Evolutionary conservation across 2,113 vertebrate genomes (phyloP), one percentile per base, ranked within the genome.

Genomic region (Passer domesticus): DNA sequence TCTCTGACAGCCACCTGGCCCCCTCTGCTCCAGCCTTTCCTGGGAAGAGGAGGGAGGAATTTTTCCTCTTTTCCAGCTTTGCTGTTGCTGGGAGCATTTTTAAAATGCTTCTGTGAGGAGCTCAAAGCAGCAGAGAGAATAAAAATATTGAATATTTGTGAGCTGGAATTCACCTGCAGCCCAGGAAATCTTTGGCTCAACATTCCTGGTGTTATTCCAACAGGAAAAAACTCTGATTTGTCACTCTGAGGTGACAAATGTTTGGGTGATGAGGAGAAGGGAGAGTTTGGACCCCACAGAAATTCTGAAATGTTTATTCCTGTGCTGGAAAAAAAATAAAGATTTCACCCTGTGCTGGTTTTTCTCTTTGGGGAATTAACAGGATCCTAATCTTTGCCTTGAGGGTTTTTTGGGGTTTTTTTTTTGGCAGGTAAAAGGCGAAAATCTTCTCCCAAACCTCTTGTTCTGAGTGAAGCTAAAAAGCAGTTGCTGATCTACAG

Each of bases 401-500:
- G 25, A 30, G 39, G 13, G 10, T 10, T 41, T 27, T 21, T 8
- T 7, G 23, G 10, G 9, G 2, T 5, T 10, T 23, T 37, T 91
- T 85, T 47, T 89, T 46, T 67, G 78, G 8, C 92, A 99, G 99
- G 98, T 97, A 99, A 98, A 97, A 98, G 99, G 95, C 98, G 99
- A 60, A 99, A 99, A 97, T 98, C 99, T 80, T 99, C 99, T 96
- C 99, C 98, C 39, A 99, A 99, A 98, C 99, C 99, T 75, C 98
- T 99, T 95, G 98, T 99, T 97, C 98, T 99, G 97, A 99, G 99
- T 78, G 99, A 99, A 98, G 99, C 99, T 83, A 98, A 99, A 90
- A 99, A 99, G 98, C 99, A 99, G 98, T 98, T 99, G 98, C 99
- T 99, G 98, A 99, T 99, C 98, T 99, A 99, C 98, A 98, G 99